Conservation (phyloP, 1,140 invertebrate genomes). For the Pemphigus obesinymphae region DNA sequence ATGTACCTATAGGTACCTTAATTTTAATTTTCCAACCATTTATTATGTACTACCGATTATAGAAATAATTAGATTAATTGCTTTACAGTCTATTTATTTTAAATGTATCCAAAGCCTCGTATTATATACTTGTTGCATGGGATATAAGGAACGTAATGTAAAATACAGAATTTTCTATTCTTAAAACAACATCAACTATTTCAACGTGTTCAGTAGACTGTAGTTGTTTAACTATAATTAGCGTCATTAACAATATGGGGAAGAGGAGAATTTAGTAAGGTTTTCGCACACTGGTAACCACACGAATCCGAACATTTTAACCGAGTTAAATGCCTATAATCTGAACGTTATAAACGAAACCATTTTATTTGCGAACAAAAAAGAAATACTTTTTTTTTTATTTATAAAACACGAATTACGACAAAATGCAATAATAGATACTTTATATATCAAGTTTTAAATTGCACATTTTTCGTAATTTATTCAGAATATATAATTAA, state of each 20-base stretch:
- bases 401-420: no score
- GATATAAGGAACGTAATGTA: background rate
- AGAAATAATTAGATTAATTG: slow-evolving; percentile 1
- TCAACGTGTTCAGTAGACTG: slow-evolving; percentile 9
- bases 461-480: background rate
- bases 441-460: background rate
- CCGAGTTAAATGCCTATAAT: background rate
- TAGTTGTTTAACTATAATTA: slow-evolving; percentile 4
- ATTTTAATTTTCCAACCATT: background rate
- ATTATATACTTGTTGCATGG: background rate
- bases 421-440: no score
- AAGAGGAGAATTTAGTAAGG: background rate
- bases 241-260: background rate
- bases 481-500: background rate
- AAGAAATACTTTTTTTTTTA: no score
- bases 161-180: slow-evolving; percentile 5
- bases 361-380: background rate
- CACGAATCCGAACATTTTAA: background rate
- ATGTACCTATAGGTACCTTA: no score
- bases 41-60: no score
- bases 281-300: background rate
- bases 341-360: background rate
- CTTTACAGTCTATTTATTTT: background rate
- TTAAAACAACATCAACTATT: slow-evolving; percentile 18
- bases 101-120: background rate